phyloP scores from a whole-genome alignment of 37 sponge, comb jelly and placozoan species.

The Chondrilla cf. caribensis region DNA sequence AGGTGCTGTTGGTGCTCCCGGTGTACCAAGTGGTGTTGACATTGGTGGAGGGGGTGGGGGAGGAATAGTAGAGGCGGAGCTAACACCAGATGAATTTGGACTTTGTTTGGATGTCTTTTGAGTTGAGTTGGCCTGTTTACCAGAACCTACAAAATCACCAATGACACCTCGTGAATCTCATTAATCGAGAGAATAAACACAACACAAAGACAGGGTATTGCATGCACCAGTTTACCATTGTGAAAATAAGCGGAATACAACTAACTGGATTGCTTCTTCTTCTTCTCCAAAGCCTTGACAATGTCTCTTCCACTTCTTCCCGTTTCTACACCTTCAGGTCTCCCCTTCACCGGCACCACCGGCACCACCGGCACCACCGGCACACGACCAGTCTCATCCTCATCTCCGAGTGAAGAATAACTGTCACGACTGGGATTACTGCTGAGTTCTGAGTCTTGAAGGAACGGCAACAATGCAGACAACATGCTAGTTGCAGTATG shows the following conservation, averaged over 20 bases:
- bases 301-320: constrained; percentile 19
- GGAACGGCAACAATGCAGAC: background rate
- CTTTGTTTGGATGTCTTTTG: background rate
- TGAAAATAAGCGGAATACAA: background rate
- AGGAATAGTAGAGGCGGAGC: constrained; percentile 36
- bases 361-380: background rate
- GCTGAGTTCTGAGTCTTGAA: background rate
- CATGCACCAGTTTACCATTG: background rate
- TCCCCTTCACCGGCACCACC: background rate
- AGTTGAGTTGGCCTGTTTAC: too few species aligned
- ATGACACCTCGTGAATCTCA: too few species aligned
- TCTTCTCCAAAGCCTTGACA: background rate
- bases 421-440: background rate
- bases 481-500: too few species aligned
- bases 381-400: background rate
- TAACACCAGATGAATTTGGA: constrained; percentile 24
- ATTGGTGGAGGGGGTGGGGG: constrained; percentile 52
- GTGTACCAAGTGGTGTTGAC: constrained; percentile 26
- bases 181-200: too few species aligned
- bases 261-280: constrained; percentile 1
- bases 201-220: too few species aligned
- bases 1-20: constrained; percentile 43
- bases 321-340: background rate
- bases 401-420: background rate
- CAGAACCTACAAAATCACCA: too few species aligned